Conservation (phyloP, 2,797 vertebrate genomes). For the Helicolenus hilgendorfi region DNA sequence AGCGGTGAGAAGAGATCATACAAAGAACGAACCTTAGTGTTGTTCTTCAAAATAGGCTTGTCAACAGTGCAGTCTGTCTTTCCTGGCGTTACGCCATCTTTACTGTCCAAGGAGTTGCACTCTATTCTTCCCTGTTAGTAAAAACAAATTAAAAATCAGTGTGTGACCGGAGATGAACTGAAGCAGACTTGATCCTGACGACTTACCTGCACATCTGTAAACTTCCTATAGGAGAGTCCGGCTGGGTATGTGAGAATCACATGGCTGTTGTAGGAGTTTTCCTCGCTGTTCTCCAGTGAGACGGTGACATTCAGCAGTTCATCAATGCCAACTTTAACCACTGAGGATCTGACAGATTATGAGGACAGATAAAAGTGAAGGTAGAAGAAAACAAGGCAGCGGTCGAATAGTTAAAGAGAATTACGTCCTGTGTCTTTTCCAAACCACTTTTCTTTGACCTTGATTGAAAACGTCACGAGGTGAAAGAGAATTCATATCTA, state of each 20-base stretch:
- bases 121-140: constrained; percentile 74
- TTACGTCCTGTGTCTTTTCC: background rate
- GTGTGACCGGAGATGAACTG: background rate
- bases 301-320: constrained; percentile 85
- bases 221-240: constrained; percentile 90
- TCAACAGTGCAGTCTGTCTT: constrained; percentile 79
- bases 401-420: background rate
- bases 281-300: constrained; percentile 87
- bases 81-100: constrained; percentile 20
- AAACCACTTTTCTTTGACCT: background rate
- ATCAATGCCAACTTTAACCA: constrained; percentile 88
- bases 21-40: constrained; percentile 75
- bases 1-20: background rate
- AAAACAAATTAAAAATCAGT: background rate
- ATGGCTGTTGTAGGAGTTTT: constrained; percentile 90
- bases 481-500: background rate
- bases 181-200: background rate
- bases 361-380: background rate
- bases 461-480: background rate
- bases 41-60: constrained; percentile 86
- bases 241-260: constrained; percentile 88
- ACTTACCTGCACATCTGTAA: constrained; percentile 83
- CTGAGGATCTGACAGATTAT: constrained; percentile 61
- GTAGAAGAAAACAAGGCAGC: background rate
- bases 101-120: constrained; percentile 80